Evolutionary conservation across 2,888 invertebrate species (phyloP), one percentile per base, ranked within the genome.

Genomic region (Dasypolia templi): DNA sequence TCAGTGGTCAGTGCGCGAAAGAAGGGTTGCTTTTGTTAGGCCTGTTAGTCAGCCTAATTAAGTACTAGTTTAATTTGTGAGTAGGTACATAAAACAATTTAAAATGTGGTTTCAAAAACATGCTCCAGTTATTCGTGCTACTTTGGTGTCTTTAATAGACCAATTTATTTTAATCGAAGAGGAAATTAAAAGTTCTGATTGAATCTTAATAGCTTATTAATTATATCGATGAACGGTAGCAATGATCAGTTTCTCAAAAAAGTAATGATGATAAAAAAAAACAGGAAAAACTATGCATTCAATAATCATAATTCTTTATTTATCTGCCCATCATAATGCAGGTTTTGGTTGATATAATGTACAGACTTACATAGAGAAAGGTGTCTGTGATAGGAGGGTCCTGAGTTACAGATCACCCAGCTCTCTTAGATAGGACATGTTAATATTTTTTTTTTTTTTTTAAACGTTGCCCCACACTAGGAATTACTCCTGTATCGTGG

Each of bases 191-290:
- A 55, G 32, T 29, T n/a, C 35, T 17, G 19, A 55, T 71, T 71
- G 14, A 14, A 49, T 64, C 11, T 32, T 55, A 71, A 71, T 67
- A 14, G 26, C 12, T 44, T 63, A 32, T 55, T 79, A 72, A 67
- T 72, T 29, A 55, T 39, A n/a, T 63, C 53, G 26, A 69, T 35
- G 5, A n/a, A 42, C 39, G 26, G 17, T 46, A 44, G 55, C 19
- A 53, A 49, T 78, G 44, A 62, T 39, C 58, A 62, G 14, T 65
- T 62, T 32, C n/a, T 44, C 14, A 6, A 17, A 32, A 9, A 29
- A 39, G 11, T 17, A 44, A 29, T 39, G 26, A 55, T 64, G 14
- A 55, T 39, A 17, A 56, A 22, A 49, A 49, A n/a, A 7, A 53
- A 63, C 29, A 26, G 44, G 42, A 55, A 76, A 56, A 61, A 1